A percentile compares a stretch with the other conserved stretches of the same genome.
Evolutionary conservation across 2,888 invertebrate genomes (phyloP).

Genomic region (Molorchus minor): DNA sequence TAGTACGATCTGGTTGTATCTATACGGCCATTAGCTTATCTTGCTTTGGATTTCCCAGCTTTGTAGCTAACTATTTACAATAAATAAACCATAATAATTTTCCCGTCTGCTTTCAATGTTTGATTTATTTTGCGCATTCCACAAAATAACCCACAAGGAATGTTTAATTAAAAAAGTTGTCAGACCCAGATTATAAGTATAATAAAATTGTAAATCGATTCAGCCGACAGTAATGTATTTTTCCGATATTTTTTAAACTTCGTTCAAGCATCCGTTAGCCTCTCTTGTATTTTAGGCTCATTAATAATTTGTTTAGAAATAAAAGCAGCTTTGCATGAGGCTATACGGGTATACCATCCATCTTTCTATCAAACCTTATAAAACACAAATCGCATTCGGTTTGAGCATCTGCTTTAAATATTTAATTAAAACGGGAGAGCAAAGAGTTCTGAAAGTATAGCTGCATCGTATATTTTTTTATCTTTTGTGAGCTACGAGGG

Average conservation of each 20-base stretch:
- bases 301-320: slow-evolving; percentile 21
- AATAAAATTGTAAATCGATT: slow-evolving; percentile 13
- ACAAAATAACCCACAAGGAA: slow-evolving; percentile 1
- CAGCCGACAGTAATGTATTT: slow-evolving; percentile 15
- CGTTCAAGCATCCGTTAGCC: slow-evolving; percentile 5
- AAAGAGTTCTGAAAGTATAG: slow-evolving; percentile 28
- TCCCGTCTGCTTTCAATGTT: too few species aligned
- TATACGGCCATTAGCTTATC: too few species aligned
- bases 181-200: slow-evolving; percentile 8
- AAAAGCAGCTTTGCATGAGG: slow-evolving; percentile 21
- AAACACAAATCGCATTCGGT: slow-evolving; percentile 20
- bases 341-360: slow-evolving; percentile 12
- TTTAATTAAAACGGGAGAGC: slow-evolving; percentile 38
- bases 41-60: too few species aligned
- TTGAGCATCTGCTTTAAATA: slow-evolving; percentile 29
- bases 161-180: slow-evolving; percentile 17
- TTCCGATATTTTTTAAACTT: slow-evolving; percentile 13
- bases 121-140: background rate
- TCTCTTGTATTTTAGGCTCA: slow-evolving; percentile 13
- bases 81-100: too few species aligned
- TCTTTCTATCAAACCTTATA: slow-evolving; percentile 20
- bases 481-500: slow-evolving; percentile 36
- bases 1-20: too few species aligned
- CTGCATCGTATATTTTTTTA: slow-evolving; percentile 38
- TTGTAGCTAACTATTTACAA: too few species aligned